Percentiles rank a stretch among this genome's conserved stretches.
These are phyloP conservation scores for Mesocricetus auratus DNA, from an alignment of 2,113 vertebrate species.

Conservation along the genomic window DNA sequence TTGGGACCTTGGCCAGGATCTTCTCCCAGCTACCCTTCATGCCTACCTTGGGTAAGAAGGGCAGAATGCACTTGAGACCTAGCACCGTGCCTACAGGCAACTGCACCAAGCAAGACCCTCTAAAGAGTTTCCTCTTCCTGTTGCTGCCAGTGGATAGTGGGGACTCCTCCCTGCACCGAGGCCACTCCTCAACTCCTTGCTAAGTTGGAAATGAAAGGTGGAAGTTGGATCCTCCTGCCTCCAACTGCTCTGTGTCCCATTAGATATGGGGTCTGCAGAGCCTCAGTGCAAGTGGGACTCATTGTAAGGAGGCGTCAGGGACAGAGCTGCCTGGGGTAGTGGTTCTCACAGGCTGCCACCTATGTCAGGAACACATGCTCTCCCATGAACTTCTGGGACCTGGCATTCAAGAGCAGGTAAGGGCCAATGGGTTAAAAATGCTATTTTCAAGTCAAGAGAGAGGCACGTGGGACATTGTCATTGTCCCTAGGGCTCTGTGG, in stretches of 20 bases:
- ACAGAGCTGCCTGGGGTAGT: not conserved
- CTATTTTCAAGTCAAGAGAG: not conserved
- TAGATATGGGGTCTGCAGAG: not conserved
- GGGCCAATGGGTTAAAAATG: not conserved
- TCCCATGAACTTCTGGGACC: not conserved
- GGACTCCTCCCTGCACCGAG: fast-evolving
- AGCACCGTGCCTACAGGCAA: not conserved
- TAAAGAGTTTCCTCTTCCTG: not conserved
- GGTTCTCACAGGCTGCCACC: not conserved
- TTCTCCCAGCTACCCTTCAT: not conserved
- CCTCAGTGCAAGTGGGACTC: no score
- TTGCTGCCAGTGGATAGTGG: no score
- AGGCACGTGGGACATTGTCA: no score
- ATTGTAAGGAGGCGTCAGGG: fast-evolving
- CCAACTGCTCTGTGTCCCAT: not conserved
- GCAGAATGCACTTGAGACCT: not conserved
- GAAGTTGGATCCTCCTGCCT: fast-evolving
- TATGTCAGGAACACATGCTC: not conserved
- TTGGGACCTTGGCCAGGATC: not conserved
- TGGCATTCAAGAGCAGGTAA: not conserved
- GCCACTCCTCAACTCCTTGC: not conserved
- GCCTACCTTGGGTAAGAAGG: not conserved
- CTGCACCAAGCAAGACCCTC: not conserved
- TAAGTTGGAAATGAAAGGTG: fast-evolving
- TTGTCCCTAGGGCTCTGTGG: not conserved